Evolutionary conservation across 2,888 invertebrate genomes (phyloP), one percentile per base, ranked within the genome.

Genomic region (Sinopyrophorus schimmeli): DNA sequence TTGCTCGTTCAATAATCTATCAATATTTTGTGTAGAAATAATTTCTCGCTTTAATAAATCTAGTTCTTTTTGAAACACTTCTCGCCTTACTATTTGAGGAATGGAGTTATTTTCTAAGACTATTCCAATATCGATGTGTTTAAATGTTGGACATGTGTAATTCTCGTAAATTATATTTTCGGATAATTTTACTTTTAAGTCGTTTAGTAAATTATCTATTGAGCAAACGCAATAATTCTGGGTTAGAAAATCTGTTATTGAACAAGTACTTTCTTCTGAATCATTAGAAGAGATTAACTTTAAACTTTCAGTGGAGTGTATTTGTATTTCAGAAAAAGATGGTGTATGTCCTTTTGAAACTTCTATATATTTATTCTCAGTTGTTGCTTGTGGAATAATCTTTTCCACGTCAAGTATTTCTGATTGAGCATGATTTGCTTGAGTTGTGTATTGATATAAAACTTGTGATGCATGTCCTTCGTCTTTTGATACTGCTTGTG

Each of bases 221-320:
- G 63, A 63, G 28, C 65, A 64, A 23, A 64, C 54, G 28, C 64
- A 65, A 34, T 55, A 47, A 21, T 63, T 56, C 40, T 55, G 52
- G 1, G 28, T 9, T 3, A 47, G 27, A 40, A 48, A 59, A 32
- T 60, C 61, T 1, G 44, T 35, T 6, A 39, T 17, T 14, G 28
- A 54, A 24, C 61, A 61, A 2, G 49, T 46, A 7, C 52, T 30
- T 30, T 34, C 16, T 44, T 49, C 9, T 32, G 27, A 41, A n/a
- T n/a, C n/a, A n/a, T n/a, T n/a, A n/a, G n/a, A n/a, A n/a, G n/a
- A n/a, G n/a, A n/a, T n/a, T n/a, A n/a, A n/a, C n/a, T n/a, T n/a
- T n/a, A n/a, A n/a, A n/a, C n/a, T n/a, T n/a, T n/a, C n/a, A n/a
- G n/a, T n/a, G n/a, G n/a, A n/a, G n/a, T n/a, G n/a, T n/a, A n/a